These are phyloP conservation scores for Oreotrochilus melanogaster DNA, from an alignment of 2,113 vertebrate species.

Conservation along the genomic window DNA sequence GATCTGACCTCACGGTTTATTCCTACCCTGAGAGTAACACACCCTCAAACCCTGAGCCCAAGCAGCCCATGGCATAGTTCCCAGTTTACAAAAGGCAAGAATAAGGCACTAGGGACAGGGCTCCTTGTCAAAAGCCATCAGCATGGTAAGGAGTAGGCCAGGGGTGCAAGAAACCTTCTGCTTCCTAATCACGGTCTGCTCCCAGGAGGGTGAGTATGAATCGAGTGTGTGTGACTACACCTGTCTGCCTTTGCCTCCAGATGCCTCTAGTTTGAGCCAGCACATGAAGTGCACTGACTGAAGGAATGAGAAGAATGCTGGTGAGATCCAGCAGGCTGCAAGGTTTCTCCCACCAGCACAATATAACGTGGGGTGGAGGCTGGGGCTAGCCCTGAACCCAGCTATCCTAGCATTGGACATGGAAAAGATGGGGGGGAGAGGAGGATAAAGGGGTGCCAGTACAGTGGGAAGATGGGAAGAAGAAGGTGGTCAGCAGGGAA, in stretches of 20 bases:
- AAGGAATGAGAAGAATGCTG: not conserved
- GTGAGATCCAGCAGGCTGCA: not conserved
- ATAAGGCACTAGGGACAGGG: not conserved
- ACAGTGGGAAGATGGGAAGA: not conserved
- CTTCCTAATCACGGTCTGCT: not conserved
- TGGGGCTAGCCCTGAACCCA: not conserved
- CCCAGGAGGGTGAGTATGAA: rapidly evolving
- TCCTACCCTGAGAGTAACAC: not conserved
- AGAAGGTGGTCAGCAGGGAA: not conserved
- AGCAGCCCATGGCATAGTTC: not conserved
- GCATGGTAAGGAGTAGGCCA: not conserved
- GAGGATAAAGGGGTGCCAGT: rapidly evolving
- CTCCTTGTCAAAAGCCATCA: not conserved
- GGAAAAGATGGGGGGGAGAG: rapidly evolving
- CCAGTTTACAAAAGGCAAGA: not conserved
- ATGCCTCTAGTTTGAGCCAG: not conserved
- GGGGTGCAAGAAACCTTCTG: not conserved
- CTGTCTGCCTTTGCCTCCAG: not conserved
- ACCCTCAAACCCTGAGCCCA: not conserved
- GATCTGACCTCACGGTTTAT: not conserved
- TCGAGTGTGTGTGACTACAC: not conserved
- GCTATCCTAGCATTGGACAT: not conserved
- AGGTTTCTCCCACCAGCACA: not conserved
- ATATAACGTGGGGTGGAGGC: not conserved
- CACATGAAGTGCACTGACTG: not conserved